Percentiles rank a stretch among this genome's conserved stretches.
These are phyloP conservation scores for Tetanocera ferruginea DNA, from an alignment of 2,888 invertebrate species.

Conservation along the genomic window DNA sequence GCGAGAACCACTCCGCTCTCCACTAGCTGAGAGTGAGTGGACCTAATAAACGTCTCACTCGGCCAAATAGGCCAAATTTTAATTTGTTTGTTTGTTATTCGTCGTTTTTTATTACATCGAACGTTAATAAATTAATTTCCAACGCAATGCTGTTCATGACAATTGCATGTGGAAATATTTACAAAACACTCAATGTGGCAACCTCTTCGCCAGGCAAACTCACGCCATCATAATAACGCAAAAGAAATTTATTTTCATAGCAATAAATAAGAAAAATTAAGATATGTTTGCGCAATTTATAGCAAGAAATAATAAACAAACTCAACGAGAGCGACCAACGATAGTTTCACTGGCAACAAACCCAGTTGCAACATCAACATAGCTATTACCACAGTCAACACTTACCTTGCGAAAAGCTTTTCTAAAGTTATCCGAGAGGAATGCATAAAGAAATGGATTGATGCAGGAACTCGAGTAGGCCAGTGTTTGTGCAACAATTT, in stretches of 20 bases:
- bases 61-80: too few relatives aligned
- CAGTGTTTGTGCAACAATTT: conserved; percentile 82
- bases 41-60: too few relatives aligned
- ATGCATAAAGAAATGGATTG: conserved; percentile 94
- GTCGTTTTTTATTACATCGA: background rate
- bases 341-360: background rate
- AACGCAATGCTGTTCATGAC: conserved; percentile 5
- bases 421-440: conserved; percentile 93
- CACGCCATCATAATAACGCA: background rate
- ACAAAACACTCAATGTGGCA: conserved; percentile 29
- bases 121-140: conserved; percentile 15
- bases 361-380: background rate
- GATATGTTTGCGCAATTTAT: background rate
- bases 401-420: conserved; percentile 83
- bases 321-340: background rate
- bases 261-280: conserved; percentile 4
- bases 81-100: too few relatives aligned
- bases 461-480: conserved; percentile 96
- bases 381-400: conserved; percentile 25
- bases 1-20: too few relatives aligned
- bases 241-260: background rate
- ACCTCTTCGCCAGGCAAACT: background rate
- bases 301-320: background rate
- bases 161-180: conserved; percentile 31
- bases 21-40: too few relatives aligned